phyloP scores from a whole-genome alignment of 2,797 vertebrate genomes.

The Alcedo atthis region DNA sequence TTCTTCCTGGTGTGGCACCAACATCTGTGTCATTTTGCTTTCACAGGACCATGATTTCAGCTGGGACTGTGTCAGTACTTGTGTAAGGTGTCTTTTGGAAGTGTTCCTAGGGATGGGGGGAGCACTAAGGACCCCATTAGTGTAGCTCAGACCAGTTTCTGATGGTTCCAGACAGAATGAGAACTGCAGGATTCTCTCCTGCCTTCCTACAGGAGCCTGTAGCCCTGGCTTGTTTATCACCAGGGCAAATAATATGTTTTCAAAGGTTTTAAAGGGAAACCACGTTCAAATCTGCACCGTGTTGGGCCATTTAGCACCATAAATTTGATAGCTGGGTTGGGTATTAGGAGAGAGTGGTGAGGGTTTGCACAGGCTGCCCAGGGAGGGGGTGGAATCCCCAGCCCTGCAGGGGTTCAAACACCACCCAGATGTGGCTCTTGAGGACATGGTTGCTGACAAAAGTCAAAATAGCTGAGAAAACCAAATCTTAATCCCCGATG shows the following conservation, averaged over 20 bases:
- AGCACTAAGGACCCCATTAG: background rate
- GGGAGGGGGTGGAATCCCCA: too few species aligned
- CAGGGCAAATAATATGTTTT: background rate
- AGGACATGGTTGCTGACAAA: background rate
- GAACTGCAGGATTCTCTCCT: background rate
- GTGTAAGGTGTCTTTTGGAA: background rate
- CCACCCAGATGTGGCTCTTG: too few species aligned
- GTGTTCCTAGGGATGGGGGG: background rate
- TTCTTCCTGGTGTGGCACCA: background rate
- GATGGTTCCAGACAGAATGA: background rate
- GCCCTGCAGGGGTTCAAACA: too few species aligned
- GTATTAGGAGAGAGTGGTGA: too few species aligned
- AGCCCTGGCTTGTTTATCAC: background rate
- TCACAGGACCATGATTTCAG: background rate
- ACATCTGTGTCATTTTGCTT: background rate
- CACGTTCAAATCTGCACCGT: background rate
- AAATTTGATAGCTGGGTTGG: background rate
- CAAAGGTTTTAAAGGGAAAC: background rate
- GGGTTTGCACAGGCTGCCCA: too few species aligned
- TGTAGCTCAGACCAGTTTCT: background rate
- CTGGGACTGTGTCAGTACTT: background rate
- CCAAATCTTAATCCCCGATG: background rate
- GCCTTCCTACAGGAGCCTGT: background rate
- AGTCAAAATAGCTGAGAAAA: background rate
- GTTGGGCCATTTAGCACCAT: background rate